A percentile compares a stretch with the other conserved stretches of the same genome.
Evolutionary conservation across 2,888 invertebrate genomes (phyloP).

Genomic region (Xestia xanthographa): DNA sequence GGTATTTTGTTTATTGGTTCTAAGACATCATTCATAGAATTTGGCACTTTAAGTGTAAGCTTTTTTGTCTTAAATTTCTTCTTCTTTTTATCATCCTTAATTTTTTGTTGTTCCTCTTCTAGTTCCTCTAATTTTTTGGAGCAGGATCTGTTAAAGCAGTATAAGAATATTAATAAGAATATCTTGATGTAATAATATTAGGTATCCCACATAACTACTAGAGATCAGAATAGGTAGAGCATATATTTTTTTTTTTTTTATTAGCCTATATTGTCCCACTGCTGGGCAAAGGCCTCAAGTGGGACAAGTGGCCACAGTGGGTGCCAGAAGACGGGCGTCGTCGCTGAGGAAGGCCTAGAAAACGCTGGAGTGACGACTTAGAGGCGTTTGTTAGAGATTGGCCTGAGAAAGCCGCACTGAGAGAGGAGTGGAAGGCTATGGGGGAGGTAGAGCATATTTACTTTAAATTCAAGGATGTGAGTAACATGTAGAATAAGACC

Average conservation of each 20-base stretch:
- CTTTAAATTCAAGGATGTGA: not conserved
- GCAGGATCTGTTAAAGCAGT: slow-evolving; percentile 88
- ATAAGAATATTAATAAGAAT: not conserved
- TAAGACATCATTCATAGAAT: slow-evolving; percentile 80
- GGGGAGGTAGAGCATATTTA: not conserved
- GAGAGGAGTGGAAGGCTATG: no score
- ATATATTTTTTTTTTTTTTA: no score
- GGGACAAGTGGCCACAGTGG: no score
- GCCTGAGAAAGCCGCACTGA: no score
- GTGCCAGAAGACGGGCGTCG: no score
- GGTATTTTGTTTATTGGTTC: slow-evolving; percentile 82
- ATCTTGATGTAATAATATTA: not conserved
- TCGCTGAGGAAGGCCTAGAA: no score
- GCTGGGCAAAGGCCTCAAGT: no score
- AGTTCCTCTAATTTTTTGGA: slow-evolving; percentile 91
- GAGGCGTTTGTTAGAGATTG: no score
- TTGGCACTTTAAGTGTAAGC: slow-evolving; percentile 84
- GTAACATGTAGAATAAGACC: not conserved
- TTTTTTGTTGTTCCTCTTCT: slow-evolving; percentile 84
- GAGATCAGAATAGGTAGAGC: not conserved
- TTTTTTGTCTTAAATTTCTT: slow-evolving; percentile 87
- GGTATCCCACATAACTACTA: not conserved
- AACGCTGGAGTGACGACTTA: no score
- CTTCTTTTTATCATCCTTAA: slow-evolving; percentile 86
- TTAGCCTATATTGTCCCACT: no score